Base-by-base conservation (phyloP, 2,888 invertebrate species). In the Eristalis tenax region DNA sequence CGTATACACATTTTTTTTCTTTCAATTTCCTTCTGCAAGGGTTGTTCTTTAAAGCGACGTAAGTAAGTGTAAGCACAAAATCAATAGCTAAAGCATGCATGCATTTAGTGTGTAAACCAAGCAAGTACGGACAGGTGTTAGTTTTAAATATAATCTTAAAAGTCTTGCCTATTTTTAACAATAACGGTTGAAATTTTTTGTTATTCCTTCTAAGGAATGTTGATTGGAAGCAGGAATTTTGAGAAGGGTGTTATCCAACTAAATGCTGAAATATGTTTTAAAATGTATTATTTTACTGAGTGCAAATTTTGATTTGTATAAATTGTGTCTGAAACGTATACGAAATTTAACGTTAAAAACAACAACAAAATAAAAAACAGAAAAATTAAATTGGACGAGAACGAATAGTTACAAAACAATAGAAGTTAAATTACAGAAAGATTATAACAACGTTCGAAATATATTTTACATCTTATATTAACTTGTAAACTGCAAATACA, bases 141-240 rank as follows among this genome's bases (percentile, higher is more conserved):
- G 59, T 59, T 80, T 35, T 26, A 32, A 50, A 66, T 64, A 71
- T 59, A 64, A 26, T 57, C 1, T 50, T 57, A 80, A 65, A 74
- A 65, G 35, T 74, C 85, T 85, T 85, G 85, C 85, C 85, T 69
- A 85, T 68, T 85, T 81, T 73, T 74, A 77, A 28, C 57, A 61
- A 81, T 23, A 66, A 69, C 73, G 18, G 77, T 73, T 59, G 73
- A 59, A 85, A 64, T 81, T 56, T 63, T 74, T 63, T 59, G 22
- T 77, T 77, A 57, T 56, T 81, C 56, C 76, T 63, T 63, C 68
- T 73, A 61, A 64, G 85, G 73, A 81, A 73, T 69, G 64, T 68
- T 85, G 77, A 40, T 38, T 70, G 71, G 76, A 32, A 76, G 81
- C 73, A 28, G 68, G 57, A 61, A 76, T 15, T 65, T 32, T 74